These are phyloP conservation scores for Diplodus puntazzo DNA, from an alignment of 2,797 vertebrate species.

Conservation along the genomic window DNA sequence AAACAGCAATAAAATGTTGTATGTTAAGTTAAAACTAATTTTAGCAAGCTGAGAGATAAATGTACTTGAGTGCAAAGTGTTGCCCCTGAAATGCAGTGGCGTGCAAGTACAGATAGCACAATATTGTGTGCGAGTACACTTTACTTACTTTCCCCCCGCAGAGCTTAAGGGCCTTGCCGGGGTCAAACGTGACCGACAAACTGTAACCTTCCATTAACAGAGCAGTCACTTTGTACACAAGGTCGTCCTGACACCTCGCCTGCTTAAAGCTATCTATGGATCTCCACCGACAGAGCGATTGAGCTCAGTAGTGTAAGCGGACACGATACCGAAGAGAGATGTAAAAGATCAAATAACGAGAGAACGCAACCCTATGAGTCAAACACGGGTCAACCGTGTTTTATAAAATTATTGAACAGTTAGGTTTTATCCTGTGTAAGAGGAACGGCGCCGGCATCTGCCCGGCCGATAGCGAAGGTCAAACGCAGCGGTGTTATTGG, in stretches of 20 bases:
- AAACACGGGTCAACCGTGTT: slow-evolving; percentile 22
- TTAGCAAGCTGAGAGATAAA: neutral
- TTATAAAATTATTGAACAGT: slow-evolving; percentile 36
- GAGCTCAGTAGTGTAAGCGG: slow-evolving; percentile 11
- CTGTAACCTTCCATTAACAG: slow-evolving; percentile 39
- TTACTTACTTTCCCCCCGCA: no score
- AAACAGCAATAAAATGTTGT: neutral
- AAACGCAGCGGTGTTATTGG: slow-evolving; percentile 67
- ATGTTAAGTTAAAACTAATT: neutral
- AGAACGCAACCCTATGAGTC: neutral
- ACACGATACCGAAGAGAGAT: neutral
- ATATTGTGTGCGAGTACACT: neutral
- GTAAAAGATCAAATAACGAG: slow-evolving; percentile 15
- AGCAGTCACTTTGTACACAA: slow-evolving; percentile 28
- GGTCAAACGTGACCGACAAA: slow-evolving; percentile 6
- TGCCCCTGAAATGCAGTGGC: neutral
- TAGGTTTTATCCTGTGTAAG: slow-evolving; percentile 5
- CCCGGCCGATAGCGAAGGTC: slow-evolving; percentile 66
- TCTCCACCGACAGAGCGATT: slow-evolving; percentile 5
- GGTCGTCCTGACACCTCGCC: slow-evolving; percentile 20
- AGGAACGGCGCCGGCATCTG: slow-evolving; percentile 18
- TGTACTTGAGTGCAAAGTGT: neutral
- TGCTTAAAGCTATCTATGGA: slow-evolving; percentile 24
- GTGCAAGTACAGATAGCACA: neutral
- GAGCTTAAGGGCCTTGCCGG: neutral